phyloP scores from a whole-genome alignment of 1,140 invertebrate genomes.

The Hydropsyche tenuis region DNA sequence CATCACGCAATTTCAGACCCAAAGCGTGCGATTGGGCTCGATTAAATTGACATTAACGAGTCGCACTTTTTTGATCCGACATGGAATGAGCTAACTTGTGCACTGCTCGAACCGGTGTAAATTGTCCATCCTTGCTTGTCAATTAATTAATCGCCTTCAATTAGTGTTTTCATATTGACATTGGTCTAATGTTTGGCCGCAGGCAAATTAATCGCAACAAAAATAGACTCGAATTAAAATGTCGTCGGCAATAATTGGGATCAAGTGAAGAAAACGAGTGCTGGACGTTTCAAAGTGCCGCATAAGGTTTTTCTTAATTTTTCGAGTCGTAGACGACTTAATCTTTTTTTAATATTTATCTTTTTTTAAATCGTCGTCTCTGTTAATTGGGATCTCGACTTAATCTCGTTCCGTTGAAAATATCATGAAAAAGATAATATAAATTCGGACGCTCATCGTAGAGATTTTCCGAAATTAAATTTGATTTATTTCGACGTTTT shows the following conservation, averaged over 20 bases:
- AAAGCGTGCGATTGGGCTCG: neutral
- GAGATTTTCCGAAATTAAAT: neutral
- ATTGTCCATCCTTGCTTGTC: constrained; percentile 11
- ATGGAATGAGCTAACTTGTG: too few species aligned
- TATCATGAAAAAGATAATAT: too few species aligned
- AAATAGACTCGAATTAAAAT: constrained; percentile 31
- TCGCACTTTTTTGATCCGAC: too few species aligned
- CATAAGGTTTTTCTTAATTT: constrained; percentile 8
- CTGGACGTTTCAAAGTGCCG: constrained; percentile 7
- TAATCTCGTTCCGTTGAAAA: neutral
- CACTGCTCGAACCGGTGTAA: neutral
- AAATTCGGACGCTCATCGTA: too few species aligned
- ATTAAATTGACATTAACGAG: neutral
- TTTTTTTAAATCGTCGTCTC: too few species aligned
- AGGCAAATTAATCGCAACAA: constrained; percentile 14
- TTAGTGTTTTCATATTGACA: constrained; percentile 14
- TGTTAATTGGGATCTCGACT: constrained; percentile 3
- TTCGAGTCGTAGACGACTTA: neutral
- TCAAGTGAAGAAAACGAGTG: constrained; percentile 17
- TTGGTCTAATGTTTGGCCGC: neutral
- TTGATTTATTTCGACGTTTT: neutral
- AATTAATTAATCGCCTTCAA: constrained; percentile 28
- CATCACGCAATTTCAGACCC: neutral
- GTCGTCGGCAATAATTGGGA: constrained; percentile 29
- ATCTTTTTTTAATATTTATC: too few species aligned